Base-by-base conservation (phyloP, 2,888 invertebrate species). In the Adineta ricciae region DNA sequence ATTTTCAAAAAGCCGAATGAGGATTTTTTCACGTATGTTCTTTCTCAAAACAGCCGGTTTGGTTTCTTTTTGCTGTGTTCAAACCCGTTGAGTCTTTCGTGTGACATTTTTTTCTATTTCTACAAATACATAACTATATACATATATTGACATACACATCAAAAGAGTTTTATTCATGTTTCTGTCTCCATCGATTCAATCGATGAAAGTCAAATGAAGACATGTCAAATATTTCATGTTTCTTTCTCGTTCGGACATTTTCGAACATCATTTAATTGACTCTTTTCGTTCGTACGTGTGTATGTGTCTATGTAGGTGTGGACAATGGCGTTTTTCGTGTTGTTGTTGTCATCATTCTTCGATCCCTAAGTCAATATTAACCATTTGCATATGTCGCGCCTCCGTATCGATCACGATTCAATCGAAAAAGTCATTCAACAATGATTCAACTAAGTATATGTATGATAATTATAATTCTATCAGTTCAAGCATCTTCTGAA, bases 241-340 rank as follows among this genome's bases (percentile, higher is more conserved):
- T 64, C 32, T 64, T 64, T 16, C 1, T 32, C 32, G 27, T 64
- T 27, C 27, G 64, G 16, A 27, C 32, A 11, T 52, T 27, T n/a
- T 64, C 5, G 64, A 64, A 9, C 16, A 64, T 14, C 64, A 64
- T 27, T 64, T 64, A 64, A 32, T 32, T 64, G 27, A 64, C 64
- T 64, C 27, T 64, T 64, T 32, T 64, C 64, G 27, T 64, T 64
- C 27, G 32, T 64, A 64, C 64, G 32, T 56, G 56, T 56, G 27
- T 56, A 24, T 56, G 54, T 56, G 24, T 56, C 54, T n/a, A 56
- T 64, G 64, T 64, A 64, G 64, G 64, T 64, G 64, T 64, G 64
- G 64, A 64, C 64, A 64, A 27, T 56, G 56, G 56, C n/a, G 27
- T 64, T 27, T 64, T 64, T 64, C 32, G 14, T 27, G 64, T 64